These are phyloP conservation scores for Champsocephalus gunnari DNA, from an alignment of 2,797 vertebrate genomes.

Conservation along the genomic window DNA sequence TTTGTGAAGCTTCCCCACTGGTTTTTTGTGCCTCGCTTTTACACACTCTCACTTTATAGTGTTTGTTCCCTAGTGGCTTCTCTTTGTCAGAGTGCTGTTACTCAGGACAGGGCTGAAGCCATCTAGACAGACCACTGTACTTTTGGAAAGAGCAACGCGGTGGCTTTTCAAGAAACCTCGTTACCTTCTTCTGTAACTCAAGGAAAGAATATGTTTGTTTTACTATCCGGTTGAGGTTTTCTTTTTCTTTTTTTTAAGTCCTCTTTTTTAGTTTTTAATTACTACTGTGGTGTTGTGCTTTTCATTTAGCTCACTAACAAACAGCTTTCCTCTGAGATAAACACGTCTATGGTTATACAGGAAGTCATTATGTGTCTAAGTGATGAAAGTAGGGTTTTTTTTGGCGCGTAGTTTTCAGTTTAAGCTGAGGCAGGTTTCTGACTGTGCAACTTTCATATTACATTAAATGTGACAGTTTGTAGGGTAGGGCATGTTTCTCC, in stretches of 20 bases:
- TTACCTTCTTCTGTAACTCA: constrained; percentile 31
- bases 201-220: constrained; percentile 50
- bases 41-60: constrained; percentile 46
- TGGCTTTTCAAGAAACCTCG: constrained; percentile 52
- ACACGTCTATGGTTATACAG: constrained; percentile 33
- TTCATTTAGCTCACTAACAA: constrained; percentile 7
- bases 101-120: constrained; percentile 30
- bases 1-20: constrained; percentile 51
- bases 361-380: constrained; percentile 56
- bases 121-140: constrained; percentile 59
- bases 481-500: constrained; percentile 3
- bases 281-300: constrained; percentile 13
- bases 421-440: constrained; percentile 15
- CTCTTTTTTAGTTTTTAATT: constrained; percentile 21
- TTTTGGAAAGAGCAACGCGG: constrained; percentile 53
- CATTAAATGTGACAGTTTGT: constrained; percentile 11
- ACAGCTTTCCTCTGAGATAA: constrained; percentile 21
- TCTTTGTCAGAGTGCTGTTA: constrained; percentile 21
- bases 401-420: constrained; percentile 47
- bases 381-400: constrained; percentile 15
- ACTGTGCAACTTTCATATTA: constrained; percentile 8
- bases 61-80: constrained; percentile 50
- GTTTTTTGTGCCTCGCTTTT: constrained; percentile 14
- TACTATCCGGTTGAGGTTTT: constrained; percentile 33
- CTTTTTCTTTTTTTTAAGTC: background rate